Evolutionary conservation across 2,797 vertebrate genomes (phyloP).

Genomic region (Poecilia gillii): DNA sequence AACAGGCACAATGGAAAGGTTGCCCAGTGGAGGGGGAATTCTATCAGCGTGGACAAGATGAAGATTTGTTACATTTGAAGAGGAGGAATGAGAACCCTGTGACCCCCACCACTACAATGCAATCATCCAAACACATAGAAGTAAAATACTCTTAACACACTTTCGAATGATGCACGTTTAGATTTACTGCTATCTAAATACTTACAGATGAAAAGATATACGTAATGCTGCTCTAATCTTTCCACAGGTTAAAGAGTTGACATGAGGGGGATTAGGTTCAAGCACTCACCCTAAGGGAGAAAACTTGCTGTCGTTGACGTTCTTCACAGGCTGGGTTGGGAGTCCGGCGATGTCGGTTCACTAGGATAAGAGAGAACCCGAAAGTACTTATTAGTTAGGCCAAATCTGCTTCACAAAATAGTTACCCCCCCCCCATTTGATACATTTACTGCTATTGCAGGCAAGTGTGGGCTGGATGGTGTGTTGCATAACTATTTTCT

Average conservation of each 20-base stretch:
- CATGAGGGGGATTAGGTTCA: slow-evolving; percentile 53
- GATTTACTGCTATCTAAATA: slow-evolving; percentile 36
- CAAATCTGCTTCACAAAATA: slow-evolving; percentile 20
- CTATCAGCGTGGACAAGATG: slow-evolving; percentile 79
- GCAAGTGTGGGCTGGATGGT: slow-evolving; percentile 67
- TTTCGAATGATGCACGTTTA: slow-evolving; percentile 4
- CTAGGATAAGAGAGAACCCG: slow-evolving; percentile 56
- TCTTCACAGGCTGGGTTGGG: slow-evolving; percentile 61
- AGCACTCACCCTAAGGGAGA: slow-evolving; percentile 76
- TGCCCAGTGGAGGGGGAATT: slow-evolving; percentile 80
- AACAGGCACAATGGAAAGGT: slow-evolving; percentile 78
- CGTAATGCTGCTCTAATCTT: slow-evolving; percentile 33
- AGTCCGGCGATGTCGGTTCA: slow-evolving; percentile 68
- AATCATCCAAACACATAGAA: slow-evolving; percentile 48
- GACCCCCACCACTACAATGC: slow-evolving; percentile 55
- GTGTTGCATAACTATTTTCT: slow-evolving; percentile 70
- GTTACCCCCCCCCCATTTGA: slow-evolving; percentile 2
- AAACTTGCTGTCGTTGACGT: slow-evolving; percentile 71
- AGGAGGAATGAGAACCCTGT: slow-evolving; percentile 53
- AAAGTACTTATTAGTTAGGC: slow-evolving; percentile 50
- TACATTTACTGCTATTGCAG: slow-evolving; percentile 29
- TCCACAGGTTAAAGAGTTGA: slow-evolving; percentile 46
- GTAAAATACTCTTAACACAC: slow-evolving; percentile 36
- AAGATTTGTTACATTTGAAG: slow-evolving; percentile 76
- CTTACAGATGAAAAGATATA: slow-evolving; percentile 29